Evolutionary conservation across 2,888 invertebrate species (phyloP), one percentile per base, ranked within the genome.

Genomic region (Trichogramma dendrolimi): DNA sequence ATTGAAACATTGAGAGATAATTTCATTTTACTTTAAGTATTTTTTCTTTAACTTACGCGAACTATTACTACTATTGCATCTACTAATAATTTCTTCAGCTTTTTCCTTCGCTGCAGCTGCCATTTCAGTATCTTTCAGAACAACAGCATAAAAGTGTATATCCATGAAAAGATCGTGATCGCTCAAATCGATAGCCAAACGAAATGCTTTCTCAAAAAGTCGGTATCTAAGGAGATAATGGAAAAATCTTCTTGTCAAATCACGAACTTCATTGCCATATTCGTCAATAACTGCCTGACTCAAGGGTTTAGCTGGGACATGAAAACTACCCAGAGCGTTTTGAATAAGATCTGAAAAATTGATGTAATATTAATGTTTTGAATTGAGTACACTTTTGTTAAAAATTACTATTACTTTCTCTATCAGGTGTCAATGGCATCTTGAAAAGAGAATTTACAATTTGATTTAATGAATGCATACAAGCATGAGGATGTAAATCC

Each of bases 81-180:
- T 75, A 63, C 75, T 77, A n/a, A 78, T 64, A 55, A 81, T 77
- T 61, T 79, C 75, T 64, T 83, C 82, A 4, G 91, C 91, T 71
- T 89, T 87, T 44, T 85, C 83, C 68, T 86, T 84, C 4, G 91
- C 89, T 66, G 90, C 90, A 4, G 81, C 82, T 0, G 88, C 87
- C 74, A 91, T 85, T 67, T 84, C 84, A 2, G 81, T 76, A 69
- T 85, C 85, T 2, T 84, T 83, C 60, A 85, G 82, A 44, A 83
- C 80, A 57, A 83, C 81, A n/a, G 91, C 90, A 49, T 87, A 85
- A 80, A 88, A 89, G 73, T 87, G 87, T 60, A 91, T 83, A 80
- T 94, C 93, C 86, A 89, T 87, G 75, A 92, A 94, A 63, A 94
- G 83, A 80, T 95, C 94, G 77, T 91, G 89, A 73, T 92, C 92